phyloP scores from a whole-genome alignment of 53 echinoderm and acorn worm genomes.

The Antedon mediterranea region DNA sequence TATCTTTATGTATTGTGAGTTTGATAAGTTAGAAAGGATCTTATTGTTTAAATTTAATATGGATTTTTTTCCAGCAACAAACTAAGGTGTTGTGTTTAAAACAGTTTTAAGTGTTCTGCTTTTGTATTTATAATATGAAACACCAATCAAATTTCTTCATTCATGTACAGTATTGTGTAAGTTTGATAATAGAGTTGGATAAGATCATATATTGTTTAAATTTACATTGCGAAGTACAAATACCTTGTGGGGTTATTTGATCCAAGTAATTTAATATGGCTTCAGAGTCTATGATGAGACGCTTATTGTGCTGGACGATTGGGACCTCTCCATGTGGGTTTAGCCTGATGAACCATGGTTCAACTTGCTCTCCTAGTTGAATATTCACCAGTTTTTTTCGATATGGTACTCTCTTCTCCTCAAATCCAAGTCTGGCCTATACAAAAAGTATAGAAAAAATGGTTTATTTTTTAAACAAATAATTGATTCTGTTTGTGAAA shows the following conservation, averaged over 20 bases:
- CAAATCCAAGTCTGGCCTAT: constrained; percentile 30
- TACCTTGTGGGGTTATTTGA: constrained; percentile 30
- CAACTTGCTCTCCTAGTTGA: constrained; percentile 17
- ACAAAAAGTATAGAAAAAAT: background rate
- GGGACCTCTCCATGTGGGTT: constrained; percentile 35
- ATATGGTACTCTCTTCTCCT: constrained; percentile 30
- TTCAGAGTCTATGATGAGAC: constrained; percentile 23
- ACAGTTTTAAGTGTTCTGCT: too few relatives aligned
- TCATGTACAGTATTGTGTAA: too few relatives aligned
- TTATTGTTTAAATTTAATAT: too few relatives aligned
- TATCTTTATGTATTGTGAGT: too few relatives aligned
- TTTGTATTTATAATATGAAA: too few relatives aligned
- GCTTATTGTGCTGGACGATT: constrained; percentile 4
- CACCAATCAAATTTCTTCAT: too few relatives aligned
- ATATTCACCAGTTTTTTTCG: constrained; percentile 10
- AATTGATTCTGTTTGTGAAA: background rate
- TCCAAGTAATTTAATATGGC: constrained; percentile 31
- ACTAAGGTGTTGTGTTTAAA: too few relatives aligned
- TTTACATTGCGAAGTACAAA: background rate
- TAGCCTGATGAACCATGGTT: constrained; percentile 29
- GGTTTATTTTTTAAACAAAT: background rate
- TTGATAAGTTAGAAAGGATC: too few relatives aligned
- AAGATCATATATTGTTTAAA: too few relatives aligned
- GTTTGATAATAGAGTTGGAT: too few relatives aligned
- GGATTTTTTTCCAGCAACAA: too few relatives aligned